Evolutionary conservation across 2,797 vertebrate species (phyloP).

Genomic region (Alca torda): DNA sequence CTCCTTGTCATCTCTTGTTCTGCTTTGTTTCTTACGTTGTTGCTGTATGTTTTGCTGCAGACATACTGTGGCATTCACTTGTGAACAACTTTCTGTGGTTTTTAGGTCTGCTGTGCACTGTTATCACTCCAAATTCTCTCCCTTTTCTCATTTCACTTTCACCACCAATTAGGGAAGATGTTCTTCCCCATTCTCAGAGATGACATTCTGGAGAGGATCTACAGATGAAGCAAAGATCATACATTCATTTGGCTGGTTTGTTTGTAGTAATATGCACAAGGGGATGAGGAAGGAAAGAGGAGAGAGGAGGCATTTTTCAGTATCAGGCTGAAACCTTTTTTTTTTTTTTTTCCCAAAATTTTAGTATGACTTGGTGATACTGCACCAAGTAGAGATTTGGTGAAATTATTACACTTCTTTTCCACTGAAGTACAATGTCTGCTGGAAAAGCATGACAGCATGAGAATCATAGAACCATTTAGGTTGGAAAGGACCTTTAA

Average conservation of each 20-base stretch:
- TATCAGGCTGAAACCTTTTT: neutral
- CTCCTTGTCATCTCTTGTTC: neutral
- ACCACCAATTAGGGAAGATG: neutral
- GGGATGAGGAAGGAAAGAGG: neutral
- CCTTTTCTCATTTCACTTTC: neutral
- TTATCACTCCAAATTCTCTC: neutral
- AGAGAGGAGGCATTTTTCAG: neutral
- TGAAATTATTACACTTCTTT: neutral
- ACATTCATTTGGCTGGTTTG: fast-evolving
- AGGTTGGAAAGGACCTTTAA: neutral
- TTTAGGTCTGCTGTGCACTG: neutral
- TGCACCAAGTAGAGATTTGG: neutral
- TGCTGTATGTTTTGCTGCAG: neutral
- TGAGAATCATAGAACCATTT: neutral
- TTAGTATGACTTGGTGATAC: neutral
- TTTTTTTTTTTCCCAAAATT: neutral
- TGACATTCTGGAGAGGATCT: neutral
- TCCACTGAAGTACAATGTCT: neutral
- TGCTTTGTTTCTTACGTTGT: neutral
- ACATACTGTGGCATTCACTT: neutral
- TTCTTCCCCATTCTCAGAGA: neutral
- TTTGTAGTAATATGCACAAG: neutral
- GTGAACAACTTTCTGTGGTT: neutral
- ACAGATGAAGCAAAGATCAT: neutral
- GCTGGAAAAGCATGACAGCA: neutral